Base-by-base conservation (phyloP, 2,888 invertebrate genomes). In the Cephus sareptanus region DNA sequence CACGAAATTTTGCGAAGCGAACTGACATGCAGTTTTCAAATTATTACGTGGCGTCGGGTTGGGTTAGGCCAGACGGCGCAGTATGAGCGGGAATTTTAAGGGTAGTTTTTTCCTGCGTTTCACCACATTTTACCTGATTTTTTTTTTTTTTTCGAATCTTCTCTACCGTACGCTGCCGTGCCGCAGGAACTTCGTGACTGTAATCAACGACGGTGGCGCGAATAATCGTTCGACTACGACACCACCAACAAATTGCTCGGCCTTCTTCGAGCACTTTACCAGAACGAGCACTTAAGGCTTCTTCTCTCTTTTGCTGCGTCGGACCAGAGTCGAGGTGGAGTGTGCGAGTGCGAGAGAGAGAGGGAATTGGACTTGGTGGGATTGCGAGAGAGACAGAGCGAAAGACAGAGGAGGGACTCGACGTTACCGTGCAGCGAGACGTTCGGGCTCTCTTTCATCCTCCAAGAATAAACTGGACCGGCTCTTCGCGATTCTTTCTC, bases 391-490 rank as follows among this genome's bases (percentile, higher is more conserved):
- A 15, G 40, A 40, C 15, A 40, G 40, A 11, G 34, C 1, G 1
- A 34, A 11, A 34, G 34, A 1, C 34, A 34, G 1, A 9, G 4
- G 1, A 9, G 4, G 40, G 23, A 15, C 40, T 40, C 23, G 40
- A 40, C 40, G 23, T 23, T 23, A 56, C 23, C 40, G 40, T 23
- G 40, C 40, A 56, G 6, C 2, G 6, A 56, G 34, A 34, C 9
- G 34, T 80, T 76, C 75, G 79, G 75, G 77, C 79, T 81, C 83
- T 80, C 87, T 87, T 87, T 88, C 87, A 86, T 86, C 86, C 83
- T 84, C 87, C 80, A 85, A 82, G 86, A 88, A 88, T 88, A 87
- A 23, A 82, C 86, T 68, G 15, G 74, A 76, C 76, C 76, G 77
- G 73, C 80, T 79, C 75, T 76, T 79, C 0, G 40, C 40, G 40